phyloP scores from a whole-genome alignment of 2,888 invertebrate genomes.

The Pristionchus maxplancki region DNA sequence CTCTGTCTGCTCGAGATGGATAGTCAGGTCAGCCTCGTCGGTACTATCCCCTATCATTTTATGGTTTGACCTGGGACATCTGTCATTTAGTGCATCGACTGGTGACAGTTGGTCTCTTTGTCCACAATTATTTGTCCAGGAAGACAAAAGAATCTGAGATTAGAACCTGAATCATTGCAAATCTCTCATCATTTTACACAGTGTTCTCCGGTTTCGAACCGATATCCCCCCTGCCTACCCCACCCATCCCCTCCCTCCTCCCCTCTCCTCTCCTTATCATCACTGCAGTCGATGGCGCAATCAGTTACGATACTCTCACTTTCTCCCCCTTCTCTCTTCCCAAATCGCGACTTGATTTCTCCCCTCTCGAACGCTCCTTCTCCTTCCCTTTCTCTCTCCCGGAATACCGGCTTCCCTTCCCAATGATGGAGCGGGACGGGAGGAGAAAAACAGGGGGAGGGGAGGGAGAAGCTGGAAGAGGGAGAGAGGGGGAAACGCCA shows the following conservation, averaged over 20 bases:
- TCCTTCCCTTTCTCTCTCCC: slow-evolving; percentile 7
- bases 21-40: background rate
- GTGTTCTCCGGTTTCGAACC: background rate
- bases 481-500: background rate
- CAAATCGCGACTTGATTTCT: slow-evolving; percentile 41
- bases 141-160: background rate
- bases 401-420: slow-evolving; percentile 38
- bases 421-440: background rate
- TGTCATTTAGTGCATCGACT: background rate
- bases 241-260: background rate
- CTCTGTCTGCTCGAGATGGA: background rate
- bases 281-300: background rate
- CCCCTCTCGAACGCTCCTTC: slow-evolving; percentile 18
- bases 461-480: slow-evolving; percentile 13
- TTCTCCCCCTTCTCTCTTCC: background rate
- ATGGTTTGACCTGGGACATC: slow-evolving; percentile 20
- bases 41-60: background rate
- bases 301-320: background rate
- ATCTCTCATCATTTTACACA: background rate
- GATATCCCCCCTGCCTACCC: background rate
- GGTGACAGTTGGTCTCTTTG: slow-evolving; percentile 36
- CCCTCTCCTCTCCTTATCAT: background rate
- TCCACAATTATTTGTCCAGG: background rate
- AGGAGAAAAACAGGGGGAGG: background rate
- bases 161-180: background rate